Percentiles rank a stretch among this genome's conserved stretches.
These are phyloP conservation scores for Patella depressa DNA, from an alignment of 2,888 invertebrate species.

Conservation along the genomic window DNA sequence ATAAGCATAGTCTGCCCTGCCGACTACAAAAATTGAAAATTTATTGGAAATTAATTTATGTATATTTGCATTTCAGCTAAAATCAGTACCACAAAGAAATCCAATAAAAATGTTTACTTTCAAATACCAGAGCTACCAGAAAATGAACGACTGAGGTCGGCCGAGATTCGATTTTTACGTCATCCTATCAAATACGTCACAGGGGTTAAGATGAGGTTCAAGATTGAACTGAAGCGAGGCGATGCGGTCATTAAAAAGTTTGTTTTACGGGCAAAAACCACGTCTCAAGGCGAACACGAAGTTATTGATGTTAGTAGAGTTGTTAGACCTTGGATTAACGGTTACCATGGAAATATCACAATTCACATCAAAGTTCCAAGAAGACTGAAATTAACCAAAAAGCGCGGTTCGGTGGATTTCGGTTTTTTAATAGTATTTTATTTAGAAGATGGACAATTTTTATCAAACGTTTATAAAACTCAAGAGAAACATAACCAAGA, in stretches of 20 bases:
- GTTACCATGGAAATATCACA: slow-evolving; percentile 48
- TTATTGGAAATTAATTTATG: background rate
- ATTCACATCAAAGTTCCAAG: slow-evolving; percentile 30
- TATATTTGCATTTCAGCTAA: slow-evolving; percentile 7
- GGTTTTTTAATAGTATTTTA: slow-evolving; percentile 40
- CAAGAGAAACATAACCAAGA: slow-evolving; percentile 21
- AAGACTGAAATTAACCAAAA: slow-evolving; percentile 19
- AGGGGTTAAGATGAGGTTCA: slow-evolving; percentile 26
- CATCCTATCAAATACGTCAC: too few species aligned
- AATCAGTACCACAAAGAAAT: background rate
- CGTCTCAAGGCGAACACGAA: too few species aligned
- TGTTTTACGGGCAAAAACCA: too few species aligned
- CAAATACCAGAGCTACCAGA: slow-evolving; percentile 46
- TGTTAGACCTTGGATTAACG: slow-evolving; percentile 44
- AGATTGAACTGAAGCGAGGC: too few species aligned
- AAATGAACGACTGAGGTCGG: slow-evolving; percentile 49
- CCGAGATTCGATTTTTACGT: slow-evolving; percentile 54
- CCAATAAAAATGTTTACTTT: slow-evolving; percentile 32
- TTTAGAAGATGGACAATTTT: slow-evolving; percentile 49
- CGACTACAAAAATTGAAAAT: too few species aligned
- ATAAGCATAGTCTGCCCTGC: too few species aligned
- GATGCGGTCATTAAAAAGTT: too few species aligned
- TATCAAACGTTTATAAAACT: slow-evolving; percentile 45
- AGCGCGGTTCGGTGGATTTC: background rate
- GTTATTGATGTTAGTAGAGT: slow-evolving; percentile 45